Base-by-base conservation (phyloP, 2,888 invertebrate species). In the Didymodactylos carnosus region DNA sequence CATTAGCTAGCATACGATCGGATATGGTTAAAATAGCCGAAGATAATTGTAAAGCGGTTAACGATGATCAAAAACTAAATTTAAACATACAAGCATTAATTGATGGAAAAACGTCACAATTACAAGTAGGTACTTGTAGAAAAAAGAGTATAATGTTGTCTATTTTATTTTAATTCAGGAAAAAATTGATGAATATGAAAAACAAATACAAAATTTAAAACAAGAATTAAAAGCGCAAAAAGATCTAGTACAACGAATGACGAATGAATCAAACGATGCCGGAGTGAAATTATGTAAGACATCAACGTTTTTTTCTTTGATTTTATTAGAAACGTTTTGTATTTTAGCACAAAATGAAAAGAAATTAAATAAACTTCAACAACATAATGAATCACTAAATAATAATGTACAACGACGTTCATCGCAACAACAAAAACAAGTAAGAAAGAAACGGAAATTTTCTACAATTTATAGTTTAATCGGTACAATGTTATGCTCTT, bases 1-100 rank as follows among this genome's bases (percentile, higher is more conserved):
- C 83, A 4, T 77, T 83, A 76, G 79, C 80, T 75, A 83, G 83
- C 70, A 77, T 83, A 70, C 76, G 82, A 73, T 80, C 80, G 27
- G 82, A 83, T 76, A 82, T 83, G 82, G 80, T 82, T 69, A 78
- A 79, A 23, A 81, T 83, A 76, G 82, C 83, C 8, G 80, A 82
- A 78, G 80, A 80, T 27, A 80, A 80, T 35, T 80, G 82, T 16
- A 79, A 80, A 73, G 79, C 79, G 7, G n/a, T n/a, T n/a, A 77
- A 79, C 14, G 78, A 80, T 8, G 80, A 80, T 69, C 78, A 78
- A 2, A 76, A 77, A 13, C 79, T 79, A 53, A 80, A 83, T 71
- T n/a, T n/a, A n/a, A n/a, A n/a, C n/a, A 78, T 83, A 39, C 82
- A 82, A 79, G 79, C 78, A 73, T 76, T 82, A 3, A 78, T 83